Base-by-base conservation (phyloP, 2,113 vertebrate genomes). In the Chaenogobius annularis region DNA sequence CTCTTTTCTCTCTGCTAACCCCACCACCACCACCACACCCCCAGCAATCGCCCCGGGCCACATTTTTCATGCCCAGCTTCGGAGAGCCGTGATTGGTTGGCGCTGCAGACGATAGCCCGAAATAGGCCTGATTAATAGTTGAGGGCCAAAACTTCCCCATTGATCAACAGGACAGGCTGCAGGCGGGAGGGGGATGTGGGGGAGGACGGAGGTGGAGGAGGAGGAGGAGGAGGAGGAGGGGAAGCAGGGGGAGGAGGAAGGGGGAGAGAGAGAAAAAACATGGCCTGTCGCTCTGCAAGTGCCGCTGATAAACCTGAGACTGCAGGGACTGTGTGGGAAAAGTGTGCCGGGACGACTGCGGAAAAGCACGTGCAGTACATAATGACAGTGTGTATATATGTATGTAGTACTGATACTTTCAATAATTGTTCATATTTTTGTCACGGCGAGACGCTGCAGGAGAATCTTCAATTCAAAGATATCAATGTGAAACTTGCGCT, bases 11-110 rank as follows among this genome's bases (percentile, higher is more conserved):
- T 54, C 31, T 71, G 79, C 71, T 69, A 72, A 78, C 20, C 81
- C 83, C 76, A 83, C 78, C 82, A 1, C 26, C 26, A 1, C 26
- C 26, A 31, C 26, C 26, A 31, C 26, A 31, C 26, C 26, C 26
- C 26, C 26, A 31, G 26, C 26, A 77, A 81, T 86, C 82, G 77
- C 72, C 81, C 26, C 67, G 40, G 83, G 82, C 83, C 83, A 91
- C 92, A 94, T 94, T 93, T 94, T 91, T 94, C 91, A 94, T 90
- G 87, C 81, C 88, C 80, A 87, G 92, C 93, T 94, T 93, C 92
- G 76, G 85, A 82, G 70, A 52, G 68, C 83, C 79, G 85, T 93
- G 92, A 94, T 93, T 94, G 93, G 92, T 93, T 90, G 92, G 90
- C 90, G 73, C 83, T 20, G 89, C 75, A 86, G 92, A 94, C 93